These are phyloP conservation scores for Cnemophilus loriae DNA, from an alignment of 2,113 vertebrate species.

Conservation along the genomic window DNA sequence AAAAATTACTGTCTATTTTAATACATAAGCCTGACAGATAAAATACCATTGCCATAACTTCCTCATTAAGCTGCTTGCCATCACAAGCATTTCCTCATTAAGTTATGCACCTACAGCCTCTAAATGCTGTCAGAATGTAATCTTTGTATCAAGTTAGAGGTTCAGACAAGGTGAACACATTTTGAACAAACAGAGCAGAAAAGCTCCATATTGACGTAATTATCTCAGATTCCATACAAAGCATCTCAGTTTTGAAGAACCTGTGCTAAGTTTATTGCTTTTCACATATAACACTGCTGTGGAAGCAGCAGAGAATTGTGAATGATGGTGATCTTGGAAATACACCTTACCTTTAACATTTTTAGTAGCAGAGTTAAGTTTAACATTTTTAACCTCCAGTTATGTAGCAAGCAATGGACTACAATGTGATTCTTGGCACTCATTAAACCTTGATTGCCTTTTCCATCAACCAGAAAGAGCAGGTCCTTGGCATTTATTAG, in stretches of 20 bases:
- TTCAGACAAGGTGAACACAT: background rate
- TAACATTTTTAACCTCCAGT: constrained; percentile 31
- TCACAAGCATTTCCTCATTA: background rate
- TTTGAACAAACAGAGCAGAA: background rate
- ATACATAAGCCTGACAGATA: background rate
- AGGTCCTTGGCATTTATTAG: constrained; percentile 7
- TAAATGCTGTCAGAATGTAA: background rate
- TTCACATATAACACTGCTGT: background rate
- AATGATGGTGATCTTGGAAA: background rate
- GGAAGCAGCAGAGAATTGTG: background rate
- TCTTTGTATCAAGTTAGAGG: background rate
- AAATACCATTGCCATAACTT: background rate
- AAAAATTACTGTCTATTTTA: background rate
- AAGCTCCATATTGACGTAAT: background rate
- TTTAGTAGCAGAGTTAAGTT: constrained; percentile 24
- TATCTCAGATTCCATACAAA: background rate
- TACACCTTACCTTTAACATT: background rate
- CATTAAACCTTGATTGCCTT: constrained; percentile 47
- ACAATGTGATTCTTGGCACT: background rate
- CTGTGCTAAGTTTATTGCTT: background rate
- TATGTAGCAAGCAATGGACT: constrained; percentile 7
- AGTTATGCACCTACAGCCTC: background rate
- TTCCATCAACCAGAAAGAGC: constrained; percentile 15
- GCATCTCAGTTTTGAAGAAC: background rate
- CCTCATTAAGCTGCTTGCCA: background rate